phyloP scores from a whole-genome alignment of 1,140 invertebrate species.

The Agraylea sexmaculata region DNA sequence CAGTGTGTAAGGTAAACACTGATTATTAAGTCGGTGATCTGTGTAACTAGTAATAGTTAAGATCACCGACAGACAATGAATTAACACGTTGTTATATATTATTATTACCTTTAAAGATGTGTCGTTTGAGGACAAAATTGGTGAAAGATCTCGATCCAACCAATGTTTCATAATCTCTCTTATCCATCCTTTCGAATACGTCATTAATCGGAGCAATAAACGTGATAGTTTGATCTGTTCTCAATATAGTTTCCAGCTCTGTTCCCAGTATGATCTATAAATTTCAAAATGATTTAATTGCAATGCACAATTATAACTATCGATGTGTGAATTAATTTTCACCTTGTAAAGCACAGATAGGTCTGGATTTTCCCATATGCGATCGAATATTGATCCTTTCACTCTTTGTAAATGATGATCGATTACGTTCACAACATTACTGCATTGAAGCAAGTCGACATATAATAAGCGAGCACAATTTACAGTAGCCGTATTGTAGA shows the following conservation, averaged over 20 bases:
- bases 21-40: too few species aligned
- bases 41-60: too few species aligned
- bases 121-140: slow-evolving; percentile 4
- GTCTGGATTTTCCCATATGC: slow-evolving; percentile 8
- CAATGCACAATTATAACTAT: background rate
- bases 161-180: slow-evolving; percentile 7
- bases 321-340: background rate
- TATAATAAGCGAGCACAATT: slow-evolving; percentile 15
- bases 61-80: too few species aligned
- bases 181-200: slow-evolving; percentile 11
- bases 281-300: background rate
- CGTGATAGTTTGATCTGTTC: slow-evolving; percentile 12
- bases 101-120: slow-evolving; percentile 13
- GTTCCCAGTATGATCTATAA: slow-evolving; percentile 12
- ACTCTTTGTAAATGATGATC: slow-evolving; percentile 10
- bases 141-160: slow-evolving; percentile 6
- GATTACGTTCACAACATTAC: slow-evolving; percentile 16
- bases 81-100: too few species aligned
- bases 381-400: slow-evolving; percentile 7
- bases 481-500: slow-evolving; percentile 15
- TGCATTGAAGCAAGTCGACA: slow-evolving; percentile 14
- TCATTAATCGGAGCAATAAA: slow-evolving; percentile 17
- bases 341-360: slow-evolving; percentile 14
- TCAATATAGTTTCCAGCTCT: slow-evolving; percentile 12
- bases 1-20: too few species aligned